Percentiles rank a stretch among this genome's conserved stretches.
phyloP scores from a whole-genome alignment of 1,140 invertebrate species.

The Metopolophium dirhodum region DNA sequence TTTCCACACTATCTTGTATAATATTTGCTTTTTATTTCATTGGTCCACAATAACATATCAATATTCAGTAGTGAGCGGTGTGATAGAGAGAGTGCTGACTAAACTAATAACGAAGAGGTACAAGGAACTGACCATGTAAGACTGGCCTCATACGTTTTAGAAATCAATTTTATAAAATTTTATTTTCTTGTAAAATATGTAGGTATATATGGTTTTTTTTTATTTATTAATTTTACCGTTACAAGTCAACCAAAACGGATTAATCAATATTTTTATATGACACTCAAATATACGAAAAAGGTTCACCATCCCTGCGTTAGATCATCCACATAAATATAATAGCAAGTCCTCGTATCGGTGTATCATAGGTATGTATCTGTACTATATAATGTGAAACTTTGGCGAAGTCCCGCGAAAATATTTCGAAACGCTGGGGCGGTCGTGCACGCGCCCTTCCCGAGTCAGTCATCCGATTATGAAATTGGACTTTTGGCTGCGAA shows the following conservation, averaged over 20 bases:
- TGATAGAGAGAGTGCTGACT: not conserved
- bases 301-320: not conserved
- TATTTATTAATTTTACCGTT: not conserved
- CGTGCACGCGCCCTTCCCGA: not conserved
- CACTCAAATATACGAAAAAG: not conserved
- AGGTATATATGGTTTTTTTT: no score
- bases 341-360: not conserved
- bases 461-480: constrained; percentile 47
- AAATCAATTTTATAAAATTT: no score
- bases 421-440: not conserved
- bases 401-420: not conserved
- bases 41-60: not conserved
- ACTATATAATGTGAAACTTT: not conserved
- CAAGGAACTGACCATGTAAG: not conserved
- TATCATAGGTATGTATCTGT: not conserved
- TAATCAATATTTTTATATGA: not conserved
- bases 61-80: not conserved
- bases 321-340: not conserved
- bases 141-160: no score
- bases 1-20: not conserved
- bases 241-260: not conserved
- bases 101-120: not conserved
- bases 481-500: constrained; percentile 45
- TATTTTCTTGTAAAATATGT: not conserved
- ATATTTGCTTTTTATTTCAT: not conserved